Base-by-base conservation (phyloP, 2,888 invertebrate genomes). In the Metellina segmentata region DNA sequence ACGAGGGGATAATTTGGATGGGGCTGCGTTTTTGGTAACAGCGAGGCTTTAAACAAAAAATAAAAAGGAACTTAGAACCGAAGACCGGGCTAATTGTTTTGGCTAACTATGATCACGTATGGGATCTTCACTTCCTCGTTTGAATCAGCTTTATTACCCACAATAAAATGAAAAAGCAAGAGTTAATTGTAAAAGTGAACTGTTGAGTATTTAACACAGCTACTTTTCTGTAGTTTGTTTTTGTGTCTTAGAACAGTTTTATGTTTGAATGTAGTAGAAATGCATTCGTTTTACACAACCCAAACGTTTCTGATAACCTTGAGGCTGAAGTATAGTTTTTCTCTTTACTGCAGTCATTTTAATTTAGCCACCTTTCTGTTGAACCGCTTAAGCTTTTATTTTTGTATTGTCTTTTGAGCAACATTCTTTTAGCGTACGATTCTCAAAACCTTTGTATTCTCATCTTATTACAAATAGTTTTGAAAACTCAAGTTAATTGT, bases 11-110 rank as follows among this genome's bases (percentile, higher is more conserved):
- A 71, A 79, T 49, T 16, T 34, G 34, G 49, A 81, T 72, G 70
- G 20, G 79, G 34, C 34, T 61, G 19, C 34, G 13, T 79, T 70
- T 71, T 52, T 34, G 52, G 79, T 49, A 77, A 16, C 49, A 82
- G 70, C 51, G 34, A 51, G 70, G 77, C 19, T 69, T 16, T 16
- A 69, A 77, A 78, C 13, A 86, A 81, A 87, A 87, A 53, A 34
- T 8, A 72, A 71, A 20, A 81, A 52, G 52, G n/a, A 51, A 72
- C 49, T 87, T 87, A 81, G 52, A 72, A 72, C 81, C 87, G 78
- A 86, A 78, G 85, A 86, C 53, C 16, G 2, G 9, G 7, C 69
- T 51, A 71, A 51, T 71, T 70, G 34, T 87, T 71, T 72, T n/a
- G 49, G 0, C 19, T 71, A 78, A 71, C 75, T 13, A 13, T 78